Percentiles rank a stretch among this genome's conserved stretches.
Evolutionary conservation across 2,888 invertebrate genomes (phyloP).

Genomic region (Callimorpha dominula): DNA sequence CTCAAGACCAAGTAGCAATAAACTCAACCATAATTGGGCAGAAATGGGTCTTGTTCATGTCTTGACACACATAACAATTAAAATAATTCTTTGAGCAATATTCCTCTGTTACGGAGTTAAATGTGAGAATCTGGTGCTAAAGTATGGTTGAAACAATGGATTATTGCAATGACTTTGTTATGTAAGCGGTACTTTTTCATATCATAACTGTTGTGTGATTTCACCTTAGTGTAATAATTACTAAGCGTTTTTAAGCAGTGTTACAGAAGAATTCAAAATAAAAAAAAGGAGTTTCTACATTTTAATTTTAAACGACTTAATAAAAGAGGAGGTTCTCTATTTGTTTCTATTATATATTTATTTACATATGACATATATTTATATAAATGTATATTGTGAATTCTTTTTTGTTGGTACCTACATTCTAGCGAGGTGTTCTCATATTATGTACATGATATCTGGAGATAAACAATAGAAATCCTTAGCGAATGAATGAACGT

Average conservation of each 20-base stretch:
- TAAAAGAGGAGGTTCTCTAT: too few relatives aligned
- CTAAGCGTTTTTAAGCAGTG: too few relatives aligned
- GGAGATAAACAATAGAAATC: too few relatives aligned
- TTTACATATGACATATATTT: too few relatives aligned
- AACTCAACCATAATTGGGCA: slow-evolving; percentile 19
- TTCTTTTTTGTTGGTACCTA: too few relatives aligned
- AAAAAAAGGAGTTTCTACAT: not conserved
- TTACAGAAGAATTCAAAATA: not conserved
- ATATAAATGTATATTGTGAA: too few relatives aligned
- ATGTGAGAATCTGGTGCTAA: slow-evolving; percentile 41
- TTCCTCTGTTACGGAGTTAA: slow-evolving; percentile 34
- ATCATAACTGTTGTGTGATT: slow-evolving; percentile 13
- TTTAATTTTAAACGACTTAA: too few relatives aligned
- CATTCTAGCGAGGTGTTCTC: too few relatives aligned
- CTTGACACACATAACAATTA: slow-evolving; percentile 21
- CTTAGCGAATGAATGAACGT: too few relatives aligned
- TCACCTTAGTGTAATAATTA: slow-evolving; percentile 9
- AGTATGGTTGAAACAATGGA: slow-evolving; percentile 44
- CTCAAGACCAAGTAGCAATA: slow-evolving; percentile 9
- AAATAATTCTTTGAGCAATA: slow-evolving; percentile 39
- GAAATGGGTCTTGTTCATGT: slow-evolving; percentile 26
- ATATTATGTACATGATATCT: too few relatives aligned
- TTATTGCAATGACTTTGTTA: slow-evolving; percentile 42
- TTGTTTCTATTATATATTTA: too few relatives aligned
- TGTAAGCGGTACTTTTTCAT: slow-evolving; percentile 28